phyloP scores from a whole-genome alignment of 2,797 vertebrate genomes.

The Pelochelys cantorii region DNA sequence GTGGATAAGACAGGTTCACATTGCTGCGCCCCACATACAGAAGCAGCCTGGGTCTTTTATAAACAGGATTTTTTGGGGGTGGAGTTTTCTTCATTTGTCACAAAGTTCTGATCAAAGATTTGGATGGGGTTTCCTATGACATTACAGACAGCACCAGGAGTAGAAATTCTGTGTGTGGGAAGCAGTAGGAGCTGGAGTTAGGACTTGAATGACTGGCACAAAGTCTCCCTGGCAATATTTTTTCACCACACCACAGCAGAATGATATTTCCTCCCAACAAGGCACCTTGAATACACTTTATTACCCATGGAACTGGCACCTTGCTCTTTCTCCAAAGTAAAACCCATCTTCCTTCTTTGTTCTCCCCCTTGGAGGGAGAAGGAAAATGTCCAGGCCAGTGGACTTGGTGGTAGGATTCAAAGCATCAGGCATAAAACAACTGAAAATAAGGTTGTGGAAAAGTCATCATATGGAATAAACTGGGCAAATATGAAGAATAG shows the following conservation, averaged over 20 bases:
- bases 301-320: constrained; percentile 63
- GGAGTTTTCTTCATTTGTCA: neutral
- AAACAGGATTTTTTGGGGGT: neutral
- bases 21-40: neutral
- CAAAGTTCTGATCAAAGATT: neutral
- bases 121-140: neutral
- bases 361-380: constrained; percentile 65
- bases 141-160: neutral
- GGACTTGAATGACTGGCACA: constrained; percentile 60
- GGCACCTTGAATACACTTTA: constrained; percentile 62
- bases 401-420: constrained; percentile 59
- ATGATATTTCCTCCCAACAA: neutral
- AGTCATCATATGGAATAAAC: constrained; percentile 62
- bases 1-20: neutral
- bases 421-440: constrained; percentile 64
- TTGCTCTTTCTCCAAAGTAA: constrained; percentile 71
- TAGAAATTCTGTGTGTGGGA: constrained; percentile 58
- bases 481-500: neutral
- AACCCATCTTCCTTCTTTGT: constrained; percentile 65
- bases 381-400: constrained; percentile 68
- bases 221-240: constrained; percentile 59
- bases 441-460: constrained; percentile 59
- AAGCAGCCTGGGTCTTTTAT: neutral
- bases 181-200: constrained; percentile 50
- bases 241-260: constrained; percentile 39